These are phyloP conservation scores for Botia almorhae DNA, from an alignment of 2,797 vertebrate genomes.

Conservation along the genomic window DNA sequence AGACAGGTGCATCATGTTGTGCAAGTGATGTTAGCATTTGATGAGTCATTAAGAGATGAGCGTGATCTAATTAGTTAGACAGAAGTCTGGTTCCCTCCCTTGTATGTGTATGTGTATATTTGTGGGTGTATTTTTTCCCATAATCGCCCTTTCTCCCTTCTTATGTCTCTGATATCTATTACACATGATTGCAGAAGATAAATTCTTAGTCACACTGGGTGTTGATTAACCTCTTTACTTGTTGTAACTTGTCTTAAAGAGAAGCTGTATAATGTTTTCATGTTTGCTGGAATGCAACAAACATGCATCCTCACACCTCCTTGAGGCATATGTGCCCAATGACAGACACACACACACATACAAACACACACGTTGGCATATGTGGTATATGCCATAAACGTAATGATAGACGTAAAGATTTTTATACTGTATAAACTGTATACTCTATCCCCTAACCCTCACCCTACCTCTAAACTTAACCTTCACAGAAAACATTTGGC, in stretches of 20 bases:
- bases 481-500: no score
- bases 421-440: no score
- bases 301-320: slow-evolving; percentile 73
- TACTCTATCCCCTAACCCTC: no score
- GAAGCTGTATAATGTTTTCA: slow-evolving; percentile 55
- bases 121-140: slow-evolving; percentile 59
- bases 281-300: slow-evolving; percentile 65
- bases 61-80: slow-evolving; percentile 70
- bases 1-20: background rate
- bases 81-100: slow-evolving; percentile 75
- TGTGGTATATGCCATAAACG: no score
- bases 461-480: no score
- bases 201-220: background rate
- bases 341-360: slow-evolving; percentile 55
- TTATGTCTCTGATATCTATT: background rate
- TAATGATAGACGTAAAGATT: no score
- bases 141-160: slow-evolving; percentile 56
- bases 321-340: slow-evolving; percentile 58
- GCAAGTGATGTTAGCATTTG: slow-evolving; percentile 6
- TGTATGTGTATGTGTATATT: slow-evolving; percentile 68
- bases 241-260: slow-evolving; percentile 66
- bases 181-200: slow-evolving; percentile 17
- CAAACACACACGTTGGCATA: no score
- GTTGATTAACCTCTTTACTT: slow-evolving; percentile 66
- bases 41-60: slow-evolving; percentile 58